phyloP scores from a whole-genome alignment of 2,888 invertebrate genomes.

The Papilio gigon region DNA sequence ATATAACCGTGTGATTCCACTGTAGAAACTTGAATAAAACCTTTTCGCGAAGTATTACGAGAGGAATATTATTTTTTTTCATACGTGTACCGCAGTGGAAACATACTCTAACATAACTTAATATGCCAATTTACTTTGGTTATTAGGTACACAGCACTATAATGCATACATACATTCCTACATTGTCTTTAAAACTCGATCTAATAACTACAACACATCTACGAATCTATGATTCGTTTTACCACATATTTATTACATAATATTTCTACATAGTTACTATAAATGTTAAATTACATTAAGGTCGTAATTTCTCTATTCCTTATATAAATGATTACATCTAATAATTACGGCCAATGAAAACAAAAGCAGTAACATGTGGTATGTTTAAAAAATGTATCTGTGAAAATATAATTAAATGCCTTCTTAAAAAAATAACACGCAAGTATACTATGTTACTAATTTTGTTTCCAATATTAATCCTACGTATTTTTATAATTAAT shows the following conservation, averaged over 20 bases:
- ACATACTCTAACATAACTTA: background rate
- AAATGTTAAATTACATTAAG: background rate
- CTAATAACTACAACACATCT: background rate
- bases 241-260: background rate
- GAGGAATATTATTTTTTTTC: no score
- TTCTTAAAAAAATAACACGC: no score
- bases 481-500: background rate
- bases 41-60: no score
- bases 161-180: background rate
- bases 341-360: background rate
- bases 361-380: background rate
- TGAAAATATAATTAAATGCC: no score
- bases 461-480: background rate
- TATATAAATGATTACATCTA: background rate
- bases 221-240: conserved; percentile 13
- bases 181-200: background rate
- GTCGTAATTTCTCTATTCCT: background rate
- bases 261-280: background rate
- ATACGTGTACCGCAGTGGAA: background rate
- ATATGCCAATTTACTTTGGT: conserved; percentile 3
- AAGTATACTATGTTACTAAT: background rate
- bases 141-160: background rate
- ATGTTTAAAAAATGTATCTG: no score
- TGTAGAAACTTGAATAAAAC: background rate
- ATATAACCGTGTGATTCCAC: background rate